Evolutionary conservation across 2,888 invertebrate species (phyloP).

Genomic region (Brachycybe producta): DNA sequence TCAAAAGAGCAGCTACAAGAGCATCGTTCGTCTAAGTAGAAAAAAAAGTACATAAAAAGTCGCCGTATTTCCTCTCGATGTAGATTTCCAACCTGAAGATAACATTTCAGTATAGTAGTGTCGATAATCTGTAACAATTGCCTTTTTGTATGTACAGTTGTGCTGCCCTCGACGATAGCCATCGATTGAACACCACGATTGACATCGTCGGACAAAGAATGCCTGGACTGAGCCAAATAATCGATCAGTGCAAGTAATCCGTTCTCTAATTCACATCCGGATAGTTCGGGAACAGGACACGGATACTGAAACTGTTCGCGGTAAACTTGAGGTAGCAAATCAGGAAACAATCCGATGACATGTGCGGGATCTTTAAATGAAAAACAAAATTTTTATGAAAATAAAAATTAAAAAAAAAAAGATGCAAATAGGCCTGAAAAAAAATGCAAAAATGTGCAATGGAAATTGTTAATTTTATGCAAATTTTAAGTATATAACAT

Average conservation of each 20-base stretch:
- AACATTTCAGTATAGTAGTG: slow-evolving; percentile 92
- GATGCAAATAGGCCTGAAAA: neutral
- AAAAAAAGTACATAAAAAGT: too few relatives aligned
- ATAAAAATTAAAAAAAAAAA: slow-evolving; percentile 15
- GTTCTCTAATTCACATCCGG: slow-evolving; percentile 71
- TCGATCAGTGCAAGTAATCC: slow-evolving; percentile 77
- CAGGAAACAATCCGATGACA: slow-evolving; percentile 88
- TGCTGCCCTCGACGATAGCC: slow-evolving; percentile 34
- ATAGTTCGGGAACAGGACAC: slow-evolving; percentile 46
- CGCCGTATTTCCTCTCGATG: too few relatives aligned
- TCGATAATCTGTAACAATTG: slow-evolving; percentile 83
- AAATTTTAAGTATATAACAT: too few relatives aligned
- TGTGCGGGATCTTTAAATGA: slow-evolving; percentile 91
- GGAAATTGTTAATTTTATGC: too few relatives aligned
- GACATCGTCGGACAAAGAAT: slow-evolving; percentile 27
- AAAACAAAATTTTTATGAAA: too few relatives aligned
- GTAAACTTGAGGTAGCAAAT: slow-evolving; percentile 52
- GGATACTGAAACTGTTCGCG: slow-evolving; percentile 42
- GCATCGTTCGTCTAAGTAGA: slow-evolving; percentile 77
- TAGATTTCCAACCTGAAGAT: slow-evolving; percentile 58
- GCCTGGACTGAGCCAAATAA: slow-evolving; percentile 59
- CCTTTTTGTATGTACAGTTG: slow-evolving; percentile 43
- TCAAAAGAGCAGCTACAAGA: slow-evolving; percentile 74
- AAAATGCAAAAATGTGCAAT: neutral
- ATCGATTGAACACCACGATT: slow-evolving; percentile 25